Percentiles rank a stretch among this genome's conserved stretches.
These are phyloP conservation scores for Crotalus helleri DNA, from an alignment of 2,113 vertebrate species.

Conservation along the genomic window DNA sequence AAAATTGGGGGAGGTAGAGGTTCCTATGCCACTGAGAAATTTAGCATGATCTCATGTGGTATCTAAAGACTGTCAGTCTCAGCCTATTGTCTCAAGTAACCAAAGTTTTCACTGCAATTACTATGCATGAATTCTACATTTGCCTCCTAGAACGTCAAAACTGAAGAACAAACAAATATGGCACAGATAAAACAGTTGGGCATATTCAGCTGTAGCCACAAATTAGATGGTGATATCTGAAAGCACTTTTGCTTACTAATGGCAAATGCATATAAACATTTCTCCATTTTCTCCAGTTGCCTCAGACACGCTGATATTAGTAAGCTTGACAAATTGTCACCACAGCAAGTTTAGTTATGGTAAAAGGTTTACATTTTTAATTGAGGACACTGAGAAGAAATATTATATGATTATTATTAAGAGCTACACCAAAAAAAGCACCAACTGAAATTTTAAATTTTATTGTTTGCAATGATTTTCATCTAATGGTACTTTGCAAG, in stretches of 20 bases:
- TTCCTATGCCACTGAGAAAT: background rate
- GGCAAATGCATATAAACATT: conserved; percentile 1
- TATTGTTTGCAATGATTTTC: conserved; percentile 45
- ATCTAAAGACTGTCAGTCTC: background rate
- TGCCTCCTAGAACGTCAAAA: background rate
- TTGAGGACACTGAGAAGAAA: conserved; percentile 16
- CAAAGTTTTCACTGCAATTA: background rate
- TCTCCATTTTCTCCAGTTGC: background rate
- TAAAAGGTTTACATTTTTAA: conserved; percentile 39
- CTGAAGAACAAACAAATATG: background rate
- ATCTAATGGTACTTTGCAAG: conserved; percentile 42
- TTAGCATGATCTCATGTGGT: background rate
- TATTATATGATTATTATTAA: conserved; percentile 40
- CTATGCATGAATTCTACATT: background rate
- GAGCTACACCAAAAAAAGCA: conserved; percentile 45
- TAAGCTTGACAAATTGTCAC: conserved; percentile 27
- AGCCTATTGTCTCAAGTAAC: background rate
- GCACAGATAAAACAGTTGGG: background rate
- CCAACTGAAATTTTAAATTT: conserved; percentile 33
- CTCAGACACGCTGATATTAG: conserved; percentile 34
- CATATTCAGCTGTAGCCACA: background rate
- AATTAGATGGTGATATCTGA: background rate
- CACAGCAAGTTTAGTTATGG: conserved; percentile 14
- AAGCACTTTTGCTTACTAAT: conserved; percentile 6
- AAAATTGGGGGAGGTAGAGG: background rate